Evolutionary conservation across 2,113 vertebrate species (phyloP).

Genomic region (Arizona elegans): DNA sequence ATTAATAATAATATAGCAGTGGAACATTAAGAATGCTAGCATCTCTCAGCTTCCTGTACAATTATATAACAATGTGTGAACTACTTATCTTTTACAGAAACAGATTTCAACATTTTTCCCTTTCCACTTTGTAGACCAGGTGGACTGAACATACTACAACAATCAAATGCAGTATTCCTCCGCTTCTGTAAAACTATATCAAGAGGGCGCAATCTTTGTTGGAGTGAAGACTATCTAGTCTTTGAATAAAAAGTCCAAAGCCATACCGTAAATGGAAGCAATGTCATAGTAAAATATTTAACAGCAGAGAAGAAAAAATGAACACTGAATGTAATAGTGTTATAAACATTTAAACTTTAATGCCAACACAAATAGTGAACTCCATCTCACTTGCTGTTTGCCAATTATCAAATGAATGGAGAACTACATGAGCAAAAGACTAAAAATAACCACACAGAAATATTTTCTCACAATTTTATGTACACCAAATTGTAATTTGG

Average conservation of each 20-base stretch:
- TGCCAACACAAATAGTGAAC: background rate
- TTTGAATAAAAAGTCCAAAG: background rate
- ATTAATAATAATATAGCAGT: background rate
- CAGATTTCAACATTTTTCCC: background rate
- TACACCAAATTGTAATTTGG: background rate
- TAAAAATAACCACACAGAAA: background rate
- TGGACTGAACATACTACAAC: background rate
- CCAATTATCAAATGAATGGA: background rate
- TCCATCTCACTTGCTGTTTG: background rate
- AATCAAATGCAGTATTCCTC: background rate
- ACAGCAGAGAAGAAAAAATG: background rate
- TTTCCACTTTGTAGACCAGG: background rate
- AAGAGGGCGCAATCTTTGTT: background rate
- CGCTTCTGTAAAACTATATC: background rate
- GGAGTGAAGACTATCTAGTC: background rate
- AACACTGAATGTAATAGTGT: background rate
- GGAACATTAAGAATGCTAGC: background rate
- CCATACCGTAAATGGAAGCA: background rate
- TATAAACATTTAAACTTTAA: background rate
- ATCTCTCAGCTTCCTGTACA: background rate
- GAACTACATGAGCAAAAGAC: background rate
- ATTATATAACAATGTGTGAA: background rate
- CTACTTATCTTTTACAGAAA: background rate
- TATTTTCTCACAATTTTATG: background rate
- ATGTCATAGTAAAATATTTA: background rate